Evolutionary conservation across 2,888 invertebrate species (phyloP), one percentile per base, ranked within the genome.

Genomic region (Rhaphigaster nebulosa): DNA sequence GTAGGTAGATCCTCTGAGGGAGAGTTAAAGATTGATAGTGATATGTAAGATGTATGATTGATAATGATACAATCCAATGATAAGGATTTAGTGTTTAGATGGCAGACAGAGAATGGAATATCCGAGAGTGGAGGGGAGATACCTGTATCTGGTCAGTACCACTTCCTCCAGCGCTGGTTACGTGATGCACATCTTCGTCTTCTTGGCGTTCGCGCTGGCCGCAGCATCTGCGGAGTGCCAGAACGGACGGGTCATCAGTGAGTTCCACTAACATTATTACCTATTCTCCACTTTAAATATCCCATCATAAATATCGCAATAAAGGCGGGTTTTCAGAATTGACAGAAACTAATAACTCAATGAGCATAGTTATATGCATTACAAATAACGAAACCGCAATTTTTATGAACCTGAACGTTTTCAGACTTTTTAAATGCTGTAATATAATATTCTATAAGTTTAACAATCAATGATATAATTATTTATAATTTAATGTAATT

Each of bases 51-150:
- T 20, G 6, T 38, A 23, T 8, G 34, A 20, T 20, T 1, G 26
- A 20, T 76, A 70, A 76, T 76, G 70, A 38, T 76, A 20, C 23
- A 23, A 6, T 76, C 34, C 70, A 76, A 76, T 76, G 34, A 76
- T 76, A 76, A 76, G 34, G 38, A 38, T 76, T 38, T 76, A 76
- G 70, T 76, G 70, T 76, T 76, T 76, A 76, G 70, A 76, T 76
- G 70, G 70, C 34, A 76, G 23, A 23, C 34, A 76, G 34, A 29
- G 34, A 34, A 5, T 76, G 70, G 70, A 38, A 38, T 20, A 76
- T 38, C 38, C 20, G 38, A 38, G 23, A 38, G 29, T 76, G 70
- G 70, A 38, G 70, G 70, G 70, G 70, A 76, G 70, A 38, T 23
- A 23, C 70, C 34, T 18, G 34, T 20, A 38, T 10, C 20, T 38